Percentiles rank a stretch among this genome's conserved stretches.
Conservation (phyloP, 1,140 invertebrate genomes). For the Anthonomus grandis region DNA sequence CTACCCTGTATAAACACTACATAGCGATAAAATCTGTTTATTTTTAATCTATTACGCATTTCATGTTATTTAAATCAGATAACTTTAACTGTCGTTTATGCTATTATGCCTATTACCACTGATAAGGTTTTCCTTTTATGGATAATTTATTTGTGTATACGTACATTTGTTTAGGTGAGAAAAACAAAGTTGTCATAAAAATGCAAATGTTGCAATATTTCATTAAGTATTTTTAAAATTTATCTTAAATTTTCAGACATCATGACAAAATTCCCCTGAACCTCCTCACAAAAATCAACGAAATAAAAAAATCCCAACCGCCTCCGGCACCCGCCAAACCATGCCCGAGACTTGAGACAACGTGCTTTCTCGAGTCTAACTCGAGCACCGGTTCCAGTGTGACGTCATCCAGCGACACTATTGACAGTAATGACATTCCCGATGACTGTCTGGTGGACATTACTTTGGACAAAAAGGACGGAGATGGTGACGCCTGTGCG, state of each 20-base stretch:
- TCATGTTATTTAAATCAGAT: no score
- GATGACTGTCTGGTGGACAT: constrained; percentile 60
- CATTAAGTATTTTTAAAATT: not conserved
- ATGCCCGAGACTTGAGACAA: constrained; percentile 20
- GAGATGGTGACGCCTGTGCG: not conserved
- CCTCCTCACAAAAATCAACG: constrained; percentile 44
- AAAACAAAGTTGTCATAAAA: not conserved
- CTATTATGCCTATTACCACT: no score
- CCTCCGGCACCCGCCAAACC: constrained; percentile 3
- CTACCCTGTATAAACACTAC: no score
- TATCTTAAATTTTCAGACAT: constrained; percentile 48
- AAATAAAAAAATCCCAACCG: constrained; percentile 27
- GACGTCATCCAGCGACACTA: not conserved
- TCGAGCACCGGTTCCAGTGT: constrained; percentile 15
- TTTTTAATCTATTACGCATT: no score
- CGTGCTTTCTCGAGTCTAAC: no score
- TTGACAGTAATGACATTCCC: constrained; percentile 14
- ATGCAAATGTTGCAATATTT: not conserved
- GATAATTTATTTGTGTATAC: no score
- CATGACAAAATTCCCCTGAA: constrained; percentile 70
- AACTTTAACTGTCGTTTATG: no score
- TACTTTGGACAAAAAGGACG: constrained; percentile 19
- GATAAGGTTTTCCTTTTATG: no score
- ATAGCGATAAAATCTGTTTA: no score
- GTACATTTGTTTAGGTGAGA: no score